phyloP scores from a whole-genome alignment of 2,888 invertebrate genomes.

The Cloeon dipterum region DNA sequence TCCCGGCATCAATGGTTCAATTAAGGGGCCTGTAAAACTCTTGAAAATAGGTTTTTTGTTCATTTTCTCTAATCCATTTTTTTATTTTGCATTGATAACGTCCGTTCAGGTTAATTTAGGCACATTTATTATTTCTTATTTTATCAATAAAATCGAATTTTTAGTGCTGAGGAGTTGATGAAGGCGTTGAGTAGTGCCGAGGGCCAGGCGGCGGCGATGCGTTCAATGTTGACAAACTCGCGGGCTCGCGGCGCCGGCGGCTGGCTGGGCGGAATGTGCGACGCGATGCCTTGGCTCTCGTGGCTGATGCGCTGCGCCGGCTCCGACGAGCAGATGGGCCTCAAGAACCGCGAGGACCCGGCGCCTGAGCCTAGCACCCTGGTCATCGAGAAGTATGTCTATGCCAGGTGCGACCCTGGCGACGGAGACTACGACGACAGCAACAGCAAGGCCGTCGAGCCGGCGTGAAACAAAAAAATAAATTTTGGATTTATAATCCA shows the following conservation, averaged over 20 bases:
- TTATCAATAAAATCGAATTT: neutral
- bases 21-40: too few relatives aligned
- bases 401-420: too few relatives aligned
- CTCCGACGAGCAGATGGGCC: neutral
- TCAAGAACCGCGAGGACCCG: too few relatives aligned
- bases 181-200: neutral
- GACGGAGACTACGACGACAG: too few relatives aligned
- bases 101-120: neutral
- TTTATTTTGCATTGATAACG: too few relatives aligned
- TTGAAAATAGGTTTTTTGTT: too few relatives aligned
- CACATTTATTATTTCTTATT: neutral
- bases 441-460: too few relatives aligned
- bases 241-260: neutral
- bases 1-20: too few relatives aligned
- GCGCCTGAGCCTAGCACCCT: neutral
- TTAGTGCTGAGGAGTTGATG: neutral
- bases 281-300: neutral
- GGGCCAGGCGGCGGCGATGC: neutral
- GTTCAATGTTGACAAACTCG: neutral
- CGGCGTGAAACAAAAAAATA: too few relatives aligned
- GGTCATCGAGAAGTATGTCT: too few relatives aligned
- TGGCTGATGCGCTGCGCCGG: neutral
- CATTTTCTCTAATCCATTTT: too few relatives aligned
- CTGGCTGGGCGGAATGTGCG: conserved; percentile 1
- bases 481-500: too few relatives aligned